A percentile compares a stretch with the other conserved stretches of the same genome.
These are phyloP conservation scores for Troides aeacus DNA, from an alignment of 2,888 invertebrate species.

Conservation along the genomic window DNA sequence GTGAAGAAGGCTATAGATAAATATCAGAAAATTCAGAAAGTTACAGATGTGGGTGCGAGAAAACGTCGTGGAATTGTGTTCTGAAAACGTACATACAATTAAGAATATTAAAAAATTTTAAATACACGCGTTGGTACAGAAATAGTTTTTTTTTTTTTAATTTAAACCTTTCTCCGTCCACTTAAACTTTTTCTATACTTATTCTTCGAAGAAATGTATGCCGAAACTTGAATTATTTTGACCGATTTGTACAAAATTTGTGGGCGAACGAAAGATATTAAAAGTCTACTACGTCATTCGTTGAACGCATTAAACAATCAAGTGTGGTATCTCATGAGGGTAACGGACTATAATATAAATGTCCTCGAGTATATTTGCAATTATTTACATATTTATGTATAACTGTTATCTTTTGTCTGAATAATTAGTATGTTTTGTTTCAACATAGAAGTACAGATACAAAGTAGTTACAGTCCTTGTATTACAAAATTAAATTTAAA, in stretches of 20 bases:
- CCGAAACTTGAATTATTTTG: no score
- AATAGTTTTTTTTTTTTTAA: background rate
- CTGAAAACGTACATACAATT: conserved; percentile 11
- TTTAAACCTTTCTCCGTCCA: background rate
- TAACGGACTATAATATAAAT: conserved; percentile 14
- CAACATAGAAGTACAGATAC: no score
- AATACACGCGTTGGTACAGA: background rate
- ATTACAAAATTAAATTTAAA: no score
- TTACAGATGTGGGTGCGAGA: conserved; percentile 45
- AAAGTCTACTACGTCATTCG: background rate
- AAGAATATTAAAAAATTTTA: background rate
- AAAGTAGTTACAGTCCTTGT: no score
- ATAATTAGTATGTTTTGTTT: background rate
- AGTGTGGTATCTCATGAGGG: background rate
- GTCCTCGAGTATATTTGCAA: conserved; percentile 10
- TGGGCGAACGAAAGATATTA: no score
- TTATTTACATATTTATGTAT: conserved; percentile 18
- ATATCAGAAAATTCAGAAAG: conserved; percentile 73
- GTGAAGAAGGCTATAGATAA: conserved; percentile 82
- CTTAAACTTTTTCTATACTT: no score
- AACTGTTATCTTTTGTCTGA: conserved; percentile 7
- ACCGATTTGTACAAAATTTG: no score
- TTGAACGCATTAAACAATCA: background rate
- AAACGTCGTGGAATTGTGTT: conserved; percentile 45
- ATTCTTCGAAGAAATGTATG: no score